These are phyloP conservation scores for Antedon bifida DNA, from an alignment of 35 echinoderm and acorn worm genomes.

Conservation along the genomic window DNA sequence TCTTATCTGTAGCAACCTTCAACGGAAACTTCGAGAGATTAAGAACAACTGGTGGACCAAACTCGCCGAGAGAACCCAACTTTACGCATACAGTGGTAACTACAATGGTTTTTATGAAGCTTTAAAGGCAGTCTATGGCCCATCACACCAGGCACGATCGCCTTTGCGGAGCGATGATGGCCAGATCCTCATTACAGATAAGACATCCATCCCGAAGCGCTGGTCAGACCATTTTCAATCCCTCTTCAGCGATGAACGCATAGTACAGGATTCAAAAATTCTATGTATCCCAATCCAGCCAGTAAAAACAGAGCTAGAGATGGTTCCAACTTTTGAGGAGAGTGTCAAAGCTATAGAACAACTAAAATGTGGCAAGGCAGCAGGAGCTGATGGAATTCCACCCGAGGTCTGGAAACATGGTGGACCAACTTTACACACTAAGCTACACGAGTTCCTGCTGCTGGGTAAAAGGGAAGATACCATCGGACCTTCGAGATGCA, in stretches of 20 bases:
- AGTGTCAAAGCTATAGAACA: no score
- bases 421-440: no score
- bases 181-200: slow-evolving; percentile 6
- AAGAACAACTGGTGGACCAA: no score
- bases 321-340: no score
- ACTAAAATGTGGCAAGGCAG: no score
- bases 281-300: background rate
- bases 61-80: no score
- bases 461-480: no score
- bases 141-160: no score
- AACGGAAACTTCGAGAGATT: slow-evolving; percentile 16
- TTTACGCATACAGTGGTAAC: slow-evolving; percentile 22
- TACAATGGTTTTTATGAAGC: slow-evolving; percentile 26
- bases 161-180: slow-evolving; percentile 19
- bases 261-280: background rate
- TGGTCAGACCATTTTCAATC: slow-evolving; percentile 20
- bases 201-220: background rate
- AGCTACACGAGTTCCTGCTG: no score
- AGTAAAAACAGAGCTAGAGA: no score
- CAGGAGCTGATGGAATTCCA: no score
- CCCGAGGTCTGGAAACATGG: background rate
- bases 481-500: no score
- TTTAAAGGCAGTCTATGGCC: slow-evolving; percentile 30
- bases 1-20: slow-evolving; percentile 6
- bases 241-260: slow-evolving; percentile 7